Evolutionary conservation across 2,888 invertebrate species (phyloP).

Genomic region (Papilio elwesi): DNA sequence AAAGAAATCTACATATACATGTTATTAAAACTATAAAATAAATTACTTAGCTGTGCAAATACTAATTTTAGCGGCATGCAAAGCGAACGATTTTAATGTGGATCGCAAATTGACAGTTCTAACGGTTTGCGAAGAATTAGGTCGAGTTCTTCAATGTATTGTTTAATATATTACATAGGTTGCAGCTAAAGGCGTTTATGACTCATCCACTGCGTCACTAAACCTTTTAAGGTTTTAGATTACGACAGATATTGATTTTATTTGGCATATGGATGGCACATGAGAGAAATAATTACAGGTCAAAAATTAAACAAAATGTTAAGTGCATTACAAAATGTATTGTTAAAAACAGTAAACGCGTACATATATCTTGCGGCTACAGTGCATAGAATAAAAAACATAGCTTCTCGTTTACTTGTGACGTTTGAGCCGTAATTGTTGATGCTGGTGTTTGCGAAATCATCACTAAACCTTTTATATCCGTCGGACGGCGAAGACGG

Average conservation of each 20-base stretch:
- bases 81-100: conserved; percentile 38
- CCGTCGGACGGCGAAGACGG: conserved; percentile 86
- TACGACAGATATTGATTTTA: conserved; percentile 57
- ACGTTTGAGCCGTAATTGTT: conserved; percentile 86
- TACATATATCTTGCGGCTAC: conserved; percentile 75
- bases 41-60: conserved; percentile 37
- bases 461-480: conserved; percentile 86
- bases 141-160: conserved; percentile 53
- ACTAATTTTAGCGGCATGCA: conserved; percentile 44
- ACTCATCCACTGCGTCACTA: conserved; percentile 71
- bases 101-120: conserved; percentile 35
- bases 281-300: conserved; percentile 56
- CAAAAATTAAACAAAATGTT: conserved; percentile 75
- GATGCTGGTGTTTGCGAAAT: conserved; percentile 82
- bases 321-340: conserved; percentile 74
- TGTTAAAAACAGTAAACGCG: conserved; percentile 76
- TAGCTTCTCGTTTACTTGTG: conserved; percentile 83
- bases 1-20: not conserved
- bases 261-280: conserved; percentile 48
- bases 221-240: conserved; percentile 52
- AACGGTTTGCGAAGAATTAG: conserved; percentile 48
- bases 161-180: conserved; percentile 51
- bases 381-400: conserved; percentile 71
- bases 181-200: conserved; percentile 58
- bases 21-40: not conserved